These are phyloP conservation scores for Pandemis corylana DNA, from an alignment of 2,888 invertebrate genomes.

Conservation along the genomic window DNA sequence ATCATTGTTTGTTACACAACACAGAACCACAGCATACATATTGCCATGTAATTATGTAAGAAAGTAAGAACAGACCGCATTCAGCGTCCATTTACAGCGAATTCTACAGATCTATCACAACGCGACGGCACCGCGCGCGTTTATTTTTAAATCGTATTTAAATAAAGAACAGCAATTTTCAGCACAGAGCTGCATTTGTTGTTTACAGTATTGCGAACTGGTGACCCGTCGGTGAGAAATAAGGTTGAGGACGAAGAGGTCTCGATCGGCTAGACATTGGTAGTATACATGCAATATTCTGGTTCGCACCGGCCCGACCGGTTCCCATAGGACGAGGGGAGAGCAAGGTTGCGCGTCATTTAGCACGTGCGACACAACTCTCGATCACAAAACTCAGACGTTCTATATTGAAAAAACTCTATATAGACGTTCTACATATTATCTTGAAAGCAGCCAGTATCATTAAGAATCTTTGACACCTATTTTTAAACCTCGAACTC, in stretches of 20 bases:
- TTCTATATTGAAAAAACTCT: constrained; percentile 12
- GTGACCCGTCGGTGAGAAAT: constrained; percentile 14
- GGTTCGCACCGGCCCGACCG: constrained; percentile 66
- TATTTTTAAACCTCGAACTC: neutral
- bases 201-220: constrained; percentile 27
- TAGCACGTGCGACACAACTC: constrained; percentile 63
- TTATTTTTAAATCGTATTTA: constrained; percentile 37
- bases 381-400: neutral
- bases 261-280: constrained; percentile 48
- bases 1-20: constrained; percentile 16
- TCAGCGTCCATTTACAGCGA: constrained; percentile 24
- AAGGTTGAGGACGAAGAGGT: constrained; percentile 50
- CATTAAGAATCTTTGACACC: neutral
- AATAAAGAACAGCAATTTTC: constrained; percentile 39
- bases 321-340: constrained; percentile 76
- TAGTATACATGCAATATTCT: constrained; percentile 64
- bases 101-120: constrained; percentile 35
- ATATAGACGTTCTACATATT: neutral
- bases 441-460: neutral
- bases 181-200: constrained; percentile 23
- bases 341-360: constrained; percentile 74
- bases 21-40: constrained; percentile 2
- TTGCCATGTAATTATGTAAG: constrained; percentile 38
- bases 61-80: constrained; percentile 34
- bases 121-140: constrained; percentile 21